Evolutionary conservation across 2,888 invertebrate species (phyloP).

Genomic region (Pandemis corylana): DNA sequence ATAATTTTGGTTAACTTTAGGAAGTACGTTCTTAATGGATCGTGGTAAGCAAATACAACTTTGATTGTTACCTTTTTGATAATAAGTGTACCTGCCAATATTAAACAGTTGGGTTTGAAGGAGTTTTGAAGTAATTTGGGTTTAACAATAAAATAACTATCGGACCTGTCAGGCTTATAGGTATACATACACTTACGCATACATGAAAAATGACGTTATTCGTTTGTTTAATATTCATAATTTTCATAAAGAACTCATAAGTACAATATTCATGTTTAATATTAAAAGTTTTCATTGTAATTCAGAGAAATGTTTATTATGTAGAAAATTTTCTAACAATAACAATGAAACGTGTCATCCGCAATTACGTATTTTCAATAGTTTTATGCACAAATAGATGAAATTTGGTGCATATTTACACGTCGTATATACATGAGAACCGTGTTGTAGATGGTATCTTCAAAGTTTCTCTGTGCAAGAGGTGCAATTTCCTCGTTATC

Average conservation of each 20-base stretch:
- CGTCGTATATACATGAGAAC: slow-evolving; percentile 17
- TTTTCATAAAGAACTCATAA: not conserved
- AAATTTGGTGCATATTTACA: not conserved
- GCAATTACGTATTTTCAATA: slow-evolving; percentile 2
- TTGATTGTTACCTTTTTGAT: not conserved
- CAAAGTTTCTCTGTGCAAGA: slow-evolving; percentile 49
- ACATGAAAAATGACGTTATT: not conserved
- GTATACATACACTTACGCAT: too few species aligned
- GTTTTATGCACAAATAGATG: not conserved
- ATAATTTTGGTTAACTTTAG: slow-evolving; percentile 15
- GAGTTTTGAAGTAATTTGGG: not conserved
- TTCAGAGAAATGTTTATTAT: not conserved
- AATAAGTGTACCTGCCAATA: not conserved
- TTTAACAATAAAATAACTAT: not conserved
- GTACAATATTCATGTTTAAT: not conserved
- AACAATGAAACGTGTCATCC: not conserved
- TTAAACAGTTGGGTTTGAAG: not conserved
- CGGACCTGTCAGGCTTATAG: too few species aligned
- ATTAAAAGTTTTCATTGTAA: not conserved
- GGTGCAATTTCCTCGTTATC: slow-evolving; percentile 68
- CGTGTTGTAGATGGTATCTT: slow-evolving; percentile 24
- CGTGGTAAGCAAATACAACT: not conserved
- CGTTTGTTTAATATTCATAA: not conserved
- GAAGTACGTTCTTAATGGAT: not conserved
- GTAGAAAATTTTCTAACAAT: not conserved